Percentiles rank a stretch among this genome's conserved stretches.
Conservation (phyloP, 2,888 invertebrate species). For the Endotricha flammealis region DNA sequence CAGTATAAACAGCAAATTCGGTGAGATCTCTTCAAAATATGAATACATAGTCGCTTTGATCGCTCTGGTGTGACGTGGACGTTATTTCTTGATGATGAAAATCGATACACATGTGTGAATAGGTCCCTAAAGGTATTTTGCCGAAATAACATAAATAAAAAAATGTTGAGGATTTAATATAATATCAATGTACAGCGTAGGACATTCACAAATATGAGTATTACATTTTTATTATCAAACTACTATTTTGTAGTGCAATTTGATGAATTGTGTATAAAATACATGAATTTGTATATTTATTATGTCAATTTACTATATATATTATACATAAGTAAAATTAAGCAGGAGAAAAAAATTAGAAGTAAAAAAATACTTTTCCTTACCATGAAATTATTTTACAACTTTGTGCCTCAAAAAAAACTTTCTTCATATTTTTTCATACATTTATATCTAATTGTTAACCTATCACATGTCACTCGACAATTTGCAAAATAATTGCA, state of each 20-base stretch:
- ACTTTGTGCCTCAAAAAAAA: too few species aligned
- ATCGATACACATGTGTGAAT: too few species aligned
- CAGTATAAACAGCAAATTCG: too few species aligned
- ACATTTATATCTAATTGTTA: neutral
- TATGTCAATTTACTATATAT: neutral
- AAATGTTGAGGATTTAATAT: too few species aligned
- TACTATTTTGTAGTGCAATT: neutral
- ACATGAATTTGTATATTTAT: neutral
- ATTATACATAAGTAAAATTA: neutral
- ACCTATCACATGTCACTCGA: neutral
- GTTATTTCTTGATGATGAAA: too few species aligned
- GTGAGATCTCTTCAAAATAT: too few species aligned
- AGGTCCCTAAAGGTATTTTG: too few species aligned
- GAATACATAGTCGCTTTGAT: too few species aligned
- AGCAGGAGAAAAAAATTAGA: neutral
- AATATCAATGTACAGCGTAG: too few species aligned
- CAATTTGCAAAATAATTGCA: neutral
- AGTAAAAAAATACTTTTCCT: neutral
- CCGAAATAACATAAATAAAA: too few species aligned
- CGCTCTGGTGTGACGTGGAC: too few species aligned
- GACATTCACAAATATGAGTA: too few species aligned
- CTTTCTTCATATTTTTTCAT: neutral
- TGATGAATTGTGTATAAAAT: neutral
- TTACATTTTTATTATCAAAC: neutral
- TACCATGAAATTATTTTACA: neutral